Percentiles rank a stretch among this genome's conserved stretches.
phyloP scores from a whole-genome alignment of 35 echinoderm and acorn worm genomes.

The Lytechinus variegatus region DNA sequence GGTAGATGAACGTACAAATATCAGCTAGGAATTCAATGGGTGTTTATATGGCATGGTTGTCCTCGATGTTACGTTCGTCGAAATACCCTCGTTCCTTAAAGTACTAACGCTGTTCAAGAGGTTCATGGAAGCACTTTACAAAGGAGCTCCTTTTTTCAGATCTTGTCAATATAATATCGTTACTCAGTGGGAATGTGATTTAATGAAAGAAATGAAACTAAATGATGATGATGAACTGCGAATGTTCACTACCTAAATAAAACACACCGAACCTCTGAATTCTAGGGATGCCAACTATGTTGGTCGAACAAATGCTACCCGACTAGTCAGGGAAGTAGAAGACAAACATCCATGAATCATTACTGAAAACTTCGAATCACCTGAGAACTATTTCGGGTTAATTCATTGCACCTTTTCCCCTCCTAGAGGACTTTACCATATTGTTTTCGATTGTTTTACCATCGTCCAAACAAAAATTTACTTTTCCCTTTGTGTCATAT shows the following conservation, averaged over 20 bases:
- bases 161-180: neutral
- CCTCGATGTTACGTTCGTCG: constrained; percentile 49
- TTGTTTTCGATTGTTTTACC: constrained; percentile 40
- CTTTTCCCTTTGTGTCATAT: constrained; percentile 51
- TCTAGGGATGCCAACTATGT: constrained; percentile 61
- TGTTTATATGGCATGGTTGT: constrained; percentile 71
- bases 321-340: constrained; percentile 35
- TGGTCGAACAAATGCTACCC: constrained; percentile 67
- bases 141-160: neutral
- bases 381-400: constrained; percentile 62
- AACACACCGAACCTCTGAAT: neutral
- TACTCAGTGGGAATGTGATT: constrained; percentile 59
- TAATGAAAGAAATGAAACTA: neutral
- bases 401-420: constrained; percentile 59
- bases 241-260: neutral
- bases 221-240: constrained; percentile 21
- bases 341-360: constrained; percentile 46
- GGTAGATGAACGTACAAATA: no score
- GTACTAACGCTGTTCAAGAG: constrained; percentile 26
- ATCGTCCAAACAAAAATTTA: constrained; percentile 25
- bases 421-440: constrained; percentile 44
- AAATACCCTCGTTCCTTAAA: constrained; percentile 35
- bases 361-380: neutral
- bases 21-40: no score
- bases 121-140: constrained; percentile 24